Base-by-base conservation (phyloP, 2,797 vertebrate species). In the Rallus crepitans region DNA sequence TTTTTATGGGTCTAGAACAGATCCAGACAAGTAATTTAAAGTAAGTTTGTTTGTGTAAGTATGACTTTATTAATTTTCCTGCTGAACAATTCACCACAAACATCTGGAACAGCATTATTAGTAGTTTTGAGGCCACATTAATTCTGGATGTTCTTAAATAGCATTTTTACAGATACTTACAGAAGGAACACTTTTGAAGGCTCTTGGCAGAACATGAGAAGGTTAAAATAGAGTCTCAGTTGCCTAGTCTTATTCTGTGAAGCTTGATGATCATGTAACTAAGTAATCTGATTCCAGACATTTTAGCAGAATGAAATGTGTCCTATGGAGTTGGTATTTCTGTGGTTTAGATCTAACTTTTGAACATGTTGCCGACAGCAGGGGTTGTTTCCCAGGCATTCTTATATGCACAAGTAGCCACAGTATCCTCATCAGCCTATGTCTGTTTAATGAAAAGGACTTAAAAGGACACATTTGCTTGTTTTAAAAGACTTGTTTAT, bases 181-280 rank as follows among this genome's bases (percentile, higher is more conserved):
- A 89, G 90, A 89, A 68, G 81, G 78, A 87, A 79, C 39, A 87
- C 17, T 94, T 85, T 82, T 89, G 86, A 95, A 96, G 73, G 53
- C 59, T 88, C 52, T 94, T 94, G 91, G 92, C 96, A 96, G 65
- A 91, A 93, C 82, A 94, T 93, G 31, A 92, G 72, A 97, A 81
- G 60, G 56, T 72, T 93, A 78, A 86, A 87, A 71, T 7, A 80
- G 55, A 82, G 66, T 81, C 75, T 91, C 52, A 57, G 68, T 87
- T 82, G 75, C 80, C 55, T 94, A 71, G 37, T 79, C 15, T 84
- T 87, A 76, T 52, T 94, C 87, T 75, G 20, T 89, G 68, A 96
- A 93, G 72, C 78, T 30, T 91, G 61, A 63, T 87, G 87, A 56
- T 86, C 82, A 61, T 60, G 30, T 56, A 82, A 68, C 55, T 91